Conservation (phyloP, 1,140 invertebrate genomes). For the Solenopsis invicta region DNA sequence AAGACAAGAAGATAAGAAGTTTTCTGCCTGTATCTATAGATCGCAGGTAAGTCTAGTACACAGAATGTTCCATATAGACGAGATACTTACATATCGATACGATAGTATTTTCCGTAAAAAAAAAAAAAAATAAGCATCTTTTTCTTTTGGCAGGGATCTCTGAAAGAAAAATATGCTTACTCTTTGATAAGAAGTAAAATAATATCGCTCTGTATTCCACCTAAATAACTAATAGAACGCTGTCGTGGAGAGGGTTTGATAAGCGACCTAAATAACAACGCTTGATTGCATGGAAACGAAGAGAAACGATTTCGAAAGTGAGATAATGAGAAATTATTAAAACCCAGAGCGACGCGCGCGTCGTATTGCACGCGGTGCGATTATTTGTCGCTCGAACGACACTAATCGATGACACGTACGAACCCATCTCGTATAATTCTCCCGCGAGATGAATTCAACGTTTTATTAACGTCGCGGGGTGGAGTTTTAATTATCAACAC, state of each 20-base stretch:
- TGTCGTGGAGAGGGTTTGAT: background rate
- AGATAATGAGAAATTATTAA: constrained; percentile 40
- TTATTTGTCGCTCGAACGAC: constrained; percentile 51
- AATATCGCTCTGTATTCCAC: background rate
- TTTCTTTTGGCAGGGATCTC: background rate
- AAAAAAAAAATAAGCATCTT: background rate
- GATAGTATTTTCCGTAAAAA: background rate
- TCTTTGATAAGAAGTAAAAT: background rate
- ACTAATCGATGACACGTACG: constrained; percentile 47
- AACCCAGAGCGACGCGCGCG: background rate
- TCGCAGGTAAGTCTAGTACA: constrained; percentile 44
- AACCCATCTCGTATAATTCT: constrained; percentile 32
- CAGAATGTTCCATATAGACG: background rate
- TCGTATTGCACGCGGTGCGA: background rate
- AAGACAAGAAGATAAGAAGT: constrained; percentile 31
- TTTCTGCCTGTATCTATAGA: background rate
- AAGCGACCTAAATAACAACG: background rate
- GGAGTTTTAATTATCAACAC: constrained; percentile 58
- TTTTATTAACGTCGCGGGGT: constrained; percentile 56
- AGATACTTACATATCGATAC: background rate
- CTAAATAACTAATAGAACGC: background rate
- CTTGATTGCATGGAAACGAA: background rate
- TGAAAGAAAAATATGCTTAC: background rate
- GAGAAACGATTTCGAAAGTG: constrained; percentile 21
- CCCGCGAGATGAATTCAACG: constrained; percentile 39